A percentile compares a stretch with the other conserved stretches of the same genome.
Evolutionary conservation across 2,888 invertebrate species (phyloP).

Genomic region (Zelleria hepariella): DNA sequence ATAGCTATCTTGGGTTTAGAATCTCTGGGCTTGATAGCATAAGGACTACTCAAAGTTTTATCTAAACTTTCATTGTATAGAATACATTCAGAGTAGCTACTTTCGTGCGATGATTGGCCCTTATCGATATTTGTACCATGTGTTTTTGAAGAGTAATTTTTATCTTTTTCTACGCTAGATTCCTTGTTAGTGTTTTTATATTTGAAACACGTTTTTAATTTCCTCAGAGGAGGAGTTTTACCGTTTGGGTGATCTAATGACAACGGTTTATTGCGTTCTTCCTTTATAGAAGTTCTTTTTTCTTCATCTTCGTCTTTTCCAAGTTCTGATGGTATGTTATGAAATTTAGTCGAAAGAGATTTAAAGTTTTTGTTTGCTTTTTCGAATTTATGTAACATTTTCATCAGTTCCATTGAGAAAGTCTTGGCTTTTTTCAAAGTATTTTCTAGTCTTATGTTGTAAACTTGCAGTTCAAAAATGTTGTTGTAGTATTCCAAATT

Average conservation of each 20-base stretch:
- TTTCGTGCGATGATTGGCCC: not conserved
- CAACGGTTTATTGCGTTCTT: not conserved
- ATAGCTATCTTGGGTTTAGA: not conserved
- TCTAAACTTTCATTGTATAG: not conserved
- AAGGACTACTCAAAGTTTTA: not conserved
- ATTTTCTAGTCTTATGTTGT: conserved; percentile 9
- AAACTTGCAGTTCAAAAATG: conserved; percentile 3
- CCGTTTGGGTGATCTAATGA: not conserved
- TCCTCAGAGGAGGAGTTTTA: not conserved
- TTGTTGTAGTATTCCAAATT: not conserved
- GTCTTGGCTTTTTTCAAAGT: conserved; percentile 29
- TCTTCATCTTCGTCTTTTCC: not conserved
- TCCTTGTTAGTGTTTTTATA: not conserved
- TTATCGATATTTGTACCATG: not conserved
- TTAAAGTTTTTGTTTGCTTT: conserved; percentile 36
- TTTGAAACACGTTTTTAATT: not conserved
- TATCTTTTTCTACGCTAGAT: not conserved
- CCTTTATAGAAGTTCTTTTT: not conserved
- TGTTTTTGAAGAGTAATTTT: not conserved
- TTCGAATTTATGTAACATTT: conserved; percentile 35
- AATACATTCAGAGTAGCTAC: not conserved
- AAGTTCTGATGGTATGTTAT: not conserved
- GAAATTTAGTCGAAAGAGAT: not conserved
- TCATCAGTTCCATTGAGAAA: conserved; percentile 27
- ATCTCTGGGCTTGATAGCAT: not conserved